Conservation (phyloP, 1,140 invertebrate genomes). For the Tribolium madens region DNA sequence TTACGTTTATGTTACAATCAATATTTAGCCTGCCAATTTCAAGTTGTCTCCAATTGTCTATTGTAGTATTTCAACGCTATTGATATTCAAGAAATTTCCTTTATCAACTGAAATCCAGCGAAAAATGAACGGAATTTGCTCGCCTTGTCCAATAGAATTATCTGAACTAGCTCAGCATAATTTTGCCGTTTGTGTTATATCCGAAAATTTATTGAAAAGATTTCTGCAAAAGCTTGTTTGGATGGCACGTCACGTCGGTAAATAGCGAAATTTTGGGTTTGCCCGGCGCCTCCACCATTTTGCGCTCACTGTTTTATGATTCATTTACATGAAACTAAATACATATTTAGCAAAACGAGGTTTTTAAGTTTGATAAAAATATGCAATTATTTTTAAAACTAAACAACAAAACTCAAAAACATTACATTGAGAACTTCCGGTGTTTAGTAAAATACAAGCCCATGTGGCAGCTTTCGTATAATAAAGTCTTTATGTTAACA, state of each 20-base stretch:
- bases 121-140: constrained; percentile 1
- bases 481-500: background rate
- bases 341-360: too few relatives aligned
- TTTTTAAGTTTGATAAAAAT: too few relatives aligned
- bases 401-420: background rate
- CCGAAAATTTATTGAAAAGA: background rate
- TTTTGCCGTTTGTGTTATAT: background rate
- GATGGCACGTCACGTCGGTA: background rate
- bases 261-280: background rate
- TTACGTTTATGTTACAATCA: background rate
- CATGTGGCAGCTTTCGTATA: background rate
- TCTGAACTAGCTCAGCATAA: background rate
- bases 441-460: background rate
- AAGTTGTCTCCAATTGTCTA: background rate
- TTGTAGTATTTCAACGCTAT: background rate
- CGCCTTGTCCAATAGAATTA: background rate
- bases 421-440: background rate
- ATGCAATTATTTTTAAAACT: too few relatives aligned
- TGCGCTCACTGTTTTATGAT: too few relatives aligned
- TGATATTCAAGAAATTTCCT: background rate
- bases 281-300: background rate
- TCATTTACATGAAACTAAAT: too few relatives aligned
- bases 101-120: background rate
- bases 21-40: background rate
- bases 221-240: background rate